phyloP scores from a whole-genome alignment of 2,113 vertebrate genomes.

The Ranitomeya variabilis region DNA sequence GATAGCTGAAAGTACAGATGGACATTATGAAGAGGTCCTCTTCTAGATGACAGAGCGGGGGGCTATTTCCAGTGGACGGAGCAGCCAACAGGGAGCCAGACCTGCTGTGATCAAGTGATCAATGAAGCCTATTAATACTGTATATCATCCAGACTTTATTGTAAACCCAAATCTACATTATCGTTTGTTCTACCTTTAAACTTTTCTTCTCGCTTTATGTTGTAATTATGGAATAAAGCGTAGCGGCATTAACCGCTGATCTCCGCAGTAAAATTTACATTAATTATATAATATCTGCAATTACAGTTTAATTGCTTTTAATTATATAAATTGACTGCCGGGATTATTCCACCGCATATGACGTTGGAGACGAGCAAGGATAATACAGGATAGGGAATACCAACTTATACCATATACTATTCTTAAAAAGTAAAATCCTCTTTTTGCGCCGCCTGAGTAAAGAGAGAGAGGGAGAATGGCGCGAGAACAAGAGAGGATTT shows the following conservation, averaged over 20 bases:
- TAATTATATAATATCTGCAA: background rate
- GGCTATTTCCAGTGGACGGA: too few species aligned
- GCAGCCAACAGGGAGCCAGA: too few species aligned
- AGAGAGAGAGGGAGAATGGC: background rate
- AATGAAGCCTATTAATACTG: too few species aligned
- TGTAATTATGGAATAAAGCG: background rate
- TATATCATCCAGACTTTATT: too few species aligned
- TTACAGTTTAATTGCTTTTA: conserved; percentile 4
- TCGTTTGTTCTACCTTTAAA: background rate
- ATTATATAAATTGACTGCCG: background rate
- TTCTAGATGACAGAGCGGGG: too few species aligned
- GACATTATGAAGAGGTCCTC: too few species aligned
- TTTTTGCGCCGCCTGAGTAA: background rate
- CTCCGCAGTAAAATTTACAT: background rate
- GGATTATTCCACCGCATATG: background rate
- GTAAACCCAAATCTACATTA: background rate
- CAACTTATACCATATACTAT: background rate
- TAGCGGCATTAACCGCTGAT: background rate
- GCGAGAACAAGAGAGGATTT: background rate
- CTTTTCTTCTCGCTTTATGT: too few species aligned
- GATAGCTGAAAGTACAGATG: too few species aligned
- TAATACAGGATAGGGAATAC: background rate
- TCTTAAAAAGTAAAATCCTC: background rate
- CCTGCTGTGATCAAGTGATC: too few species aligned
- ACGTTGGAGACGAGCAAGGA: background rate